Base-by-base conservation (phyloP, 2,113 vertebrate genomes). In the Ceyx margarethae region DNA sequence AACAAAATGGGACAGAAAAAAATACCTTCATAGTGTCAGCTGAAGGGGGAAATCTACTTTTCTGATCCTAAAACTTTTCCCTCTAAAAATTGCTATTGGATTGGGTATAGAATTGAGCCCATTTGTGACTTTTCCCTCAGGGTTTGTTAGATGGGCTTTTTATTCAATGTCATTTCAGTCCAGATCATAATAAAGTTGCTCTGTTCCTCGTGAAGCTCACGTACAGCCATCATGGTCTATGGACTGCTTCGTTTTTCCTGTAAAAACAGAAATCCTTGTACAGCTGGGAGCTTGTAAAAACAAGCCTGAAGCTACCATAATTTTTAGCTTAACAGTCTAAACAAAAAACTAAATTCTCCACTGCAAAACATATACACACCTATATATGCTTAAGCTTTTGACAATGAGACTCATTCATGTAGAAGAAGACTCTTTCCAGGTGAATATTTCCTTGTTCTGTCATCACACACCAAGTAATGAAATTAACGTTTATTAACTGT, bases 111-210 rank as follows among this genome's bases (percentile, higher is more conserved):
- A 81, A 92, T 85, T 64, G 87, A 96, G 89, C 56, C 67, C 53
- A 3, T 91, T 96, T 81, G 91, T 80, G 87, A 65, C 53, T 85
- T 53, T 89, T 48, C 64, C 95, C 84, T 85, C 57, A 56, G 89
- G 95, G 72, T 73, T 67, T 87, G 60, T 92, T 96, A 74, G 91
- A 87, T 45, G 78, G 76, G 26, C 64, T 93, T 92, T 56, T 89
- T 92, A 93, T 93, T 96, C 87, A 89, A 10, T 80, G 61, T 35
- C 60, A 91, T 93, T 93, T 87, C 87, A 92, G 92, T 86, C 71
- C 78, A 48, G 72, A 93, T 89, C 91, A 91, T 96, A 92, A 94
- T 95, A 95, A 91, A 89, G 92, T 96, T 91, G 35, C 73, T 95
- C 79, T 95, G 86, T 93, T 94, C 87, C 67, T 67, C 76, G 46